phyloP scores from a whole-genome alignment of 2,113 vertebrate species.

The Ciconia stormi region DNA sequence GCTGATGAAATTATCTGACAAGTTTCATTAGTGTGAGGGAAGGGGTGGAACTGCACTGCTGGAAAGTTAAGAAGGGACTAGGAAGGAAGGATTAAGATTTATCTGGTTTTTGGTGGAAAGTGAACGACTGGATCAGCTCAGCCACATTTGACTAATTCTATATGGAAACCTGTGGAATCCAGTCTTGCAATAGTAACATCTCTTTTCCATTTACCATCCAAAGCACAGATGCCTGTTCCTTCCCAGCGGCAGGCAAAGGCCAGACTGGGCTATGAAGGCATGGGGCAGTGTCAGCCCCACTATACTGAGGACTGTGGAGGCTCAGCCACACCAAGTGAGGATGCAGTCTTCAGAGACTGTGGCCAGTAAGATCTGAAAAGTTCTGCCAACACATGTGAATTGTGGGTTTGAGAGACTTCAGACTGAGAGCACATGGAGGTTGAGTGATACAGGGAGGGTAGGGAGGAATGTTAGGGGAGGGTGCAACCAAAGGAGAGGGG shows the following conservation, averaged over 20 bases:
- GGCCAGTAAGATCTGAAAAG: not conserved
- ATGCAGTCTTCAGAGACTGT: not conserved
- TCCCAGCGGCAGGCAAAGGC: not conserved
- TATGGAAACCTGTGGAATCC: not conserved
- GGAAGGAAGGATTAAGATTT: not conserved
- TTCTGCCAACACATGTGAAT: not conserved
- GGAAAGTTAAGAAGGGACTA: not conserved
- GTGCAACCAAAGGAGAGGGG: not conserved
- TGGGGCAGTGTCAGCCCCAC: rapidly evolving
- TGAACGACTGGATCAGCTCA: not conserved
- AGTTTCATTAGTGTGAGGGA: slow-evolving; percentile 11
- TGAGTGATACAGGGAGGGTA: not conserved
- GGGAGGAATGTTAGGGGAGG: not conserved
- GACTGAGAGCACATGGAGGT: rapidly evolving
- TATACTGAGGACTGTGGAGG: not conserved
- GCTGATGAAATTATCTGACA: slow-evolving; percentile 33
- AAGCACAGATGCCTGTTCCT: not conserved
- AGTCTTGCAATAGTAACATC: not conserved
- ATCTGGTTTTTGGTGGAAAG: not conserved
- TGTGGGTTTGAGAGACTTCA: not conserved
- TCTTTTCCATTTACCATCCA: not conserved
- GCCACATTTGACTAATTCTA: not conserved
- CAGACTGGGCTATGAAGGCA: not conserved
- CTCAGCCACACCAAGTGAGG: not conserved
- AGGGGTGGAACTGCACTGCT: not conserved